A percentile compares a stretch with the other conserved stretches of the same genome.
Conservation (phyloP, 30 jellyfish, hydroid and myxozoan species). For the Nemopilema nomurai region DNA sequence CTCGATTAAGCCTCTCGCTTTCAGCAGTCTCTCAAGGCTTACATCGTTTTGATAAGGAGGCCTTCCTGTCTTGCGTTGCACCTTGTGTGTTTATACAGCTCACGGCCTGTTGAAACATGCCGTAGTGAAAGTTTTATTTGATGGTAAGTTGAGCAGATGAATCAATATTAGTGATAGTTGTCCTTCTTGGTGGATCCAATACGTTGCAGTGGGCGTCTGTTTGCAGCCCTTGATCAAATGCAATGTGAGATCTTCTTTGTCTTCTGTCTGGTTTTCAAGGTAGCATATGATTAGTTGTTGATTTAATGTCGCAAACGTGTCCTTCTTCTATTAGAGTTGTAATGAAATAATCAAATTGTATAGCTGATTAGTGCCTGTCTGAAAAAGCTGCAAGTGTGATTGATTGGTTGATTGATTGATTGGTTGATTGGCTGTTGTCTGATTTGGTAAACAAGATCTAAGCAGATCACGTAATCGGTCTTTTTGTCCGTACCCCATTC, state of each 20-base stretch:
- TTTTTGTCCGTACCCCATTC: too few relatives aligned
- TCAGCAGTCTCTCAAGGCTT: too few relatives aligned
- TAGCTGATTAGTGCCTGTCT: background rate
- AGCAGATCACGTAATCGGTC: too few relatives aligned
- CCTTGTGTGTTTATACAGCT: background rate
- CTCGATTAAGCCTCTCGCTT: too few relatives aligned
- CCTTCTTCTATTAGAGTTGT: background rate
- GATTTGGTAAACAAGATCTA: too few relatives aligned
- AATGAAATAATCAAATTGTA: background rate
- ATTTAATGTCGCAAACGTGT: background rate
- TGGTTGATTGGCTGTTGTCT: too few relatives aligned
- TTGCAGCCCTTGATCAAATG: conserved; percentile 10
- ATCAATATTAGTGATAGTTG: conserved; percentile 24
- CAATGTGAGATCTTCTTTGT: conserved; percentile 7
- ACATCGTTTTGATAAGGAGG: too few relatives aligned
- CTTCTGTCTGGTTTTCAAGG: conserved; percentile 22
- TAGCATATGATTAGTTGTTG: background rate
- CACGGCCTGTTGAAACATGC: background rate
- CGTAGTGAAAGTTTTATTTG: background rate
- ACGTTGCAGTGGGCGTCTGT: conserved; percentile 30
- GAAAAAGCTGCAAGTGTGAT: too few relatives aligned
- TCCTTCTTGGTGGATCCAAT: conserved; percentile 19
- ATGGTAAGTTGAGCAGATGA: conserved; percentile 14
- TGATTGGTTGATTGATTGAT: too few relatives aligned
- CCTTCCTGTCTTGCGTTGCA: background rate